Conservation (phyloP, 2,797 vertebrate species). For the Malurus leucopterus region DNA sequence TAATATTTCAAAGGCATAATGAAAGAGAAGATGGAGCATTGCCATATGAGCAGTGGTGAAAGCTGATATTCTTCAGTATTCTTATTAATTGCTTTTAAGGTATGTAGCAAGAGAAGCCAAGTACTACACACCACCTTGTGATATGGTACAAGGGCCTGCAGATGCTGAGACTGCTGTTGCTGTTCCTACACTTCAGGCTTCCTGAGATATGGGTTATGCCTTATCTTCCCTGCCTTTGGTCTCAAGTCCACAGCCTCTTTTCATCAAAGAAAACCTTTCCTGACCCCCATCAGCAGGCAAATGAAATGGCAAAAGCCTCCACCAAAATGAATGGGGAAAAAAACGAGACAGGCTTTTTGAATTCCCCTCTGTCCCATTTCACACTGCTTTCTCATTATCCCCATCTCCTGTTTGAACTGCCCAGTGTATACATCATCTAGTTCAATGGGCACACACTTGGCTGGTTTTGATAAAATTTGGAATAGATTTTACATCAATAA, state of each 20-base stretch:
- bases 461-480: not conserved
- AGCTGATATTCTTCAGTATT: not conserved
- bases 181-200: not conserved
- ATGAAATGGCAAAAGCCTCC: not conserved
- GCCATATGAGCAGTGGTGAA: not conserved
- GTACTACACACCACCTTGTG: not conserved
- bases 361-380: not conserved
- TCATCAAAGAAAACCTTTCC: not conserved
- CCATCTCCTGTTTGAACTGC: not conserved
- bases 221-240: not conserved
- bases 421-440: not conserved
- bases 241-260: not conserved
- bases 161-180: not conserved
- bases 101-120: not conserved
- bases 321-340: not conserved
- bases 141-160: not conserved
- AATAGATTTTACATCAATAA: not conserved
- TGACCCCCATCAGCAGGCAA: not conserved
- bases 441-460: not conserved
- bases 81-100: not conserved
- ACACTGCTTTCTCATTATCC: not conserved
- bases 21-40: not conserved
- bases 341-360: accelerated
- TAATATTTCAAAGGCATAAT: not conserved
- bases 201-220: not conserved